Evolutionary conservation across 2,888 invertebrate species (phyloP), one percentile per base, ranked within the genome.

Genomic region (Aphodius sticticus): DNA sequence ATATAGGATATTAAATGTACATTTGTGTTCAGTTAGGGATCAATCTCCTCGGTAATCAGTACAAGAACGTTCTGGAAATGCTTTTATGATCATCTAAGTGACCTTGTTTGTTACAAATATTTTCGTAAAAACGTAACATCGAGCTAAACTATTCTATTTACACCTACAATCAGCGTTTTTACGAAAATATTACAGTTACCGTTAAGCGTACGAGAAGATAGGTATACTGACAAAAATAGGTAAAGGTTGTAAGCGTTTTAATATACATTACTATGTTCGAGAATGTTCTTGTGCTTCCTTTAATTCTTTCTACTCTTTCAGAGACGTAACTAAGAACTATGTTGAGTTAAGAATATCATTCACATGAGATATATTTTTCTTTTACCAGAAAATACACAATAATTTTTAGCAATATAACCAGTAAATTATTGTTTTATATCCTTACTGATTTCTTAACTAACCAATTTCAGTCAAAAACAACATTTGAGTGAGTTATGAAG

Each of bases 1-100:
- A 87, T 87, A 87, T 83, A 82, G 80, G 79, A 79, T 75, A 85
- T 86, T 84, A 83, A 86, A 85, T 86, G 85, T 87, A 87, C 87
- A 87, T 86, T 86, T 87, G 85, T 86, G 83, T 85, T 83, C 82
- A 79, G 83, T 80, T 26, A 26, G 26, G 26, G 26, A 26, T 26
- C 26, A 26, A 26, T 26, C 26, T 26, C 26, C 26, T 26, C 26
- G 26, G 74, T 37, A 35, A 26, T 77, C 74, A 36, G 69, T 69
- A 76, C 81, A 77, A 81, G 78, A 79, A 78, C 76, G 76, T 79
- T 76, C 78, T 76, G 78, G 74, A 80, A 80, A 76, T 76, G 26
- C 53, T 75, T 76, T 82, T 82, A 83, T 85, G 83, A 9, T 53
- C 12, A 53, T 53, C 82, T 81, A 81, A 83, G 83, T 81, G 83